Evolutionary conservation across 64 coral and sea anemone genomes (phyloP), one percentile per base, ranked within the genome.

Genomic region (Cladopsammia gracilis): DNA sequence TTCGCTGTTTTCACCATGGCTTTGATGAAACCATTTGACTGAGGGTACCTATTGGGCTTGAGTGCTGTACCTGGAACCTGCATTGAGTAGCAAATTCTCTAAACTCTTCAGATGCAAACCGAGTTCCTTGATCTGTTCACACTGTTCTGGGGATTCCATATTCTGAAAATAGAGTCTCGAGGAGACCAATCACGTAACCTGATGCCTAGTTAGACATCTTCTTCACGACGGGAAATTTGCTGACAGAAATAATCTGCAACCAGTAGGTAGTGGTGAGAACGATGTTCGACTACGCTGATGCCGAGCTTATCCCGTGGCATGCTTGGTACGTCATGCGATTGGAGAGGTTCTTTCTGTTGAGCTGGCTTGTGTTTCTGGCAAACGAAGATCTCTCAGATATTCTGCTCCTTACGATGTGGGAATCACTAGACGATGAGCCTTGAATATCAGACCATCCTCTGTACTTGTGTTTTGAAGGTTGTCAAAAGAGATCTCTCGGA

Each of bases 261-360:
- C 76, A 51, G 65, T 42, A 94, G 71, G 77, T 94, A 90, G 60
- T 76, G 44, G 24, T 24, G 64, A 47, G 42, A 60, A 48, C 47
- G 54, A 64, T 89, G 61, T 3, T 90, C 75, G 52, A 90, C 80
- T 16, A 90, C 49, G 25, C 80, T 75, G 16, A 64, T 46, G 49
- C 34, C 56, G 18, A 79, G 26, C 53, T 64, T 80, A 18, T 68
- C 48, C 88, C 83, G 70, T 34, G 34, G 34, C 34, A 34, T 34
- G 34, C 34, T 34, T 34, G 34, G 34, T 34, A 34, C 34, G 34
- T 78, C 73, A 60, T 72, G 68, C 19, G 14, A 51, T 3, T 50
- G 34, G 12, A 87, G 42, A 25, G 46, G 65, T 22, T 87, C 44
- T 73, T 71, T 71, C 62, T 87, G 85, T 43, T 87, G 85, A 4